These are phyloP conservation scores for Bubo scandiacus DNA, from an alignment of 2,113 vertebrate species.

Conservation along the genomic window DNA sequence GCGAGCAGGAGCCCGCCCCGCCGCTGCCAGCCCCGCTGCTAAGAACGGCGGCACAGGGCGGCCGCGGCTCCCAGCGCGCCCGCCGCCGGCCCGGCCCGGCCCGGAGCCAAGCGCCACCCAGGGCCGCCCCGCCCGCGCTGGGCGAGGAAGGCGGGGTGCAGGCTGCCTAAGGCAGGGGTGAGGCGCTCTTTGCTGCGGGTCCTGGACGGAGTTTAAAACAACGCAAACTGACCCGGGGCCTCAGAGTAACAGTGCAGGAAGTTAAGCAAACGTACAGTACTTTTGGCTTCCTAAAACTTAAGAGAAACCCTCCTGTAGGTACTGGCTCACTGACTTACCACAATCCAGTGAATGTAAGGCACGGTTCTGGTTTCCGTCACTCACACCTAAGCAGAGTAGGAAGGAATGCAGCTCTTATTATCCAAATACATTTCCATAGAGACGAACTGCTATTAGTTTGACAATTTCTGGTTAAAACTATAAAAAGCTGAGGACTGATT, in stretches of 20 bases:
- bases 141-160: neutral
- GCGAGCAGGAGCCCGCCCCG: neutral
- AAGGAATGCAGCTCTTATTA: fast-evolving
- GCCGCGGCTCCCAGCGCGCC: neutral
- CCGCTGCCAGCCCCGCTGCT: no score
- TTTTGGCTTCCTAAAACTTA: neutral
- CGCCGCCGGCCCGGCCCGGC: neutral
- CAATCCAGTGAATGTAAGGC: fast-evolving
- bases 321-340: fast-evolving
- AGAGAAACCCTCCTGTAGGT: no score
- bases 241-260: neutral
- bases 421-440: fast-evolving
- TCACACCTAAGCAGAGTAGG: fast-evolving
- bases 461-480: neutral
- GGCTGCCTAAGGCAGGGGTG: neutral
- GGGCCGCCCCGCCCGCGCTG: neutral
- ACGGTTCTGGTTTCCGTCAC: fast-evolving
- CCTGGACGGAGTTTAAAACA: neutral
- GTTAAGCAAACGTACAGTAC: neutral
- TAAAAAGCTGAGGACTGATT: neutral
- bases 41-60: neutral
- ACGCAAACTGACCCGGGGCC: no score
- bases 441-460: neutral
- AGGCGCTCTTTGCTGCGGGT: no score
- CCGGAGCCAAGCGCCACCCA: no score